Evolutionary conservation across 2,888 invertebrate genomes (phyloP), one percentile per base, ranked within the genome.

Genomic region (Drosophila tanythrix): DNA sequence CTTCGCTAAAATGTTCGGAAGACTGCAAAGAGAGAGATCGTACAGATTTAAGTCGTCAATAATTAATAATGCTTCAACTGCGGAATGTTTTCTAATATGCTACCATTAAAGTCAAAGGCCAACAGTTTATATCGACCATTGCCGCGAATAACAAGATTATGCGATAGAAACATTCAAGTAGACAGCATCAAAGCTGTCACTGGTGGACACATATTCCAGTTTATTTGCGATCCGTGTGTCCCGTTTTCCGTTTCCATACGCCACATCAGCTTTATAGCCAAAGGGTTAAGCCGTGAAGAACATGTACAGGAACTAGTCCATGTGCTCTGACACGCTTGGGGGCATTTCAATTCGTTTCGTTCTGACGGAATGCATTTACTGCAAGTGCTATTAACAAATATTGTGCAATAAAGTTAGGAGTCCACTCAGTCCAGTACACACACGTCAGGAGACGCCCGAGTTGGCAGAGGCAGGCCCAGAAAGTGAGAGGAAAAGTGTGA

Each of bases 301-400:
- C 31, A 31, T 43, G 29, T 15, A 57, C 57, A 21, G 40, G 15
- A 31, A n/a, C 31, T n/a, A n/a, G 51, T 51, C 11, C 51, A n/a
- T 18, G 18, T 21, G 50, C 27, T 10, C 5, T 40, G 57, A 57
- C 57, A 29, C 29, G 11, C 57, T 40, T 57, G 57, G 40, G 40
- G 40, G 31, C 40, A 21, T 40, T 29, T 27, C 56, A 25, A 27
- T 27, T 25, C 53, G 53, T 38, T 36, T 36, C 36, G 38, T 36
- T 27, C 55, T 43, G 43, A 40, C 31, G 71, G 63, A 82, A 75
- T 80, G 79, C 82, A 79, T 67, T 79, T 63, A 79, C 74, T 79
- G 82, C 82, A 79, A 82, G 75, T 82, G 79, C 65, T 82, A 81
- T 82, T 82, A 82, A 82, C 83, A 69, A 82, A 82, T 76, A 80